Percentiles rank a stretch among this genome's conserved stretches.
Evolutionary conservation across 2,888 invertebrate genomes (phyloP).

Genomic region (Trichacis sp.): DNA sequence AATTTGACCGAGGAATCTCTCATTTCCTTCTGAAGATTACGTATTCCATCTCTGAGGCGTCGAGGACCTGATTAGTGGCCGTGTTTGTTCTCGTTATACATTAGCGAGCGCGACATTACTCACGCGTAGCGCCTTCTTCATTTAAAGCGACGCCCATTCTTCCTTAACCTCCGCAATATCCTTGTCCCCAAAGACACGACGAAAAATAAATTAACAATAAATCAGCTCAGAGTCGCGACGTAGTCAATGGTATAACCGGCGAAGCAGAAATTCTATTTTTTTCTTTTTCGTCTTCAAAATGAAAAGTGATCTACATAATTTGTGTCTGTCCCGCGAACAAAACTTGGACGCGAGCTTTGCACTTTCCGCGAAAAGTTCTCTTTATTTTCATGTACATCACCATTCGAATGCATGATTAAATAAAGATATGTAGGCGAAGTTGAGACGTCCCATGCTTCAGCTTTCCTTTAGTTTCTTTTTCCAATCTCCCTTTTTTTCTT

Average conservation of each 20-base stretch:
- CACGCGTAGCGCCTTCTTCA: slow-evolving; percentile 43
- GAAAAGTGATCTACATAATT: background rate
- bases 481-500: background rate
- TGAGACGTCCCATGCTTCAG: background rate
- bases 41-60: slow-evolving; percentile 2
- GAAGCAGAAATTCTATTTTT: too few relatives aligned
- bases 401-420: slow-evolving; percentile 1
- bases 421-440: background rate
- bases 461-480: background rate
- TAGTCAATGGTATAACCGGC: background rate
- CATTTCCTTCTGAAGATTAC: background rate
- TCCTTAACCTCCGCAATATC: background rate
- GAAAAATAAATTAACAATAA: background rate
- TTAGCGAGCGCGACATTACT: slow-evolving; percentile 36
- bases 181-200: background rate
- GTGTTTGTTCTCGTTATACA: slow-evolving; percentile 22
- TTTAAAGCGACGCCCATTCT: slow-evolving; percentile 19
- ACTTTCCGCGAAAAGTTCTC: background rate
- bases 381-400: slow-evolving; percentile 1
- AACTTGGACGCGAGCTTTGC: background rate
- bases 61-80: slow-evolving; percentile 17
- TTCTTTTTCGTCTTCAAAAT: background rate
- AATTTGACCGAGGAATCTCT: background rate
- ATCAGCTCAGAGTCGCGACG: background rate
- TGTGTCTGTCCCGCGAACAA: background rate